These are phyloP conservation scores for Coturnix japonica DNA, from an alignment of 2,113 vertebrate species.

Conservation along the genomic window DNA sequence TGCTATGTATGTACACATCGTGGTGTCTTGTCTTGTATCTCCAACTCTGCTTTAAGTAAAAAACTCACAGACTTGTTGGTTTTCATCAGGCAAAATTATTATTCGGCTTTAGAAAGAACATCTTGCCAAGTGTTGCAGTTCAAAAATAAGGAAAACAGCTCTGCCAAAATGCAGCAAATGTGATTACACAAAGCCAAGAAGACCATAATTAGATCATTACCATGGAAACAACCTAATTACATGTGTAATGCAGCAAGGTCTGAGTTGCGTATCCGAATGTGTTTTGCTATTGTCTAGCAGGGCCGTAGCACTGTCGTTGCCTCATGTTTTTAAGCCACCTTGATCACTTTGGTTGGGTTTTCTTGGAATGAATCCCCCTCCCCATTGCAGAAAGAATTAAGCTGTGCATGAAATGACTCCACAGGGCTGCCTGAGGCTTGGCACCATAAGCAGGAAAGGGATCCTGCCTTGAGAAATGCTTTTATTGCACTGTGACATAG, in stretches of 20 bases:
- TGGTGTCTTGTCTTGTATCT: constrained; percentile 59
- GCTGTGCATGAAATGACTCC: constrained; percentile 24
- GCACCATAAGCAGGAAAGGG: background rate
- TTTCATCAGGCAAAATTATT: constrained; percentile 75
- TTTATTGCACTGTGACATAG: background rate
- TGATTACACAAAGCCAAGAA: constrained; percentile 84
- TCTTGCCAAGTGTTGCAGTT: constrained; percentile 81
- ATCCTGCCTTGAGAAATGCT: background rate
- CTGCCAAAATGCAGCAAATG: constrained; percentile 84
- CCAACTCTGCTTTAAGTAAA: constrained; percentile 69
- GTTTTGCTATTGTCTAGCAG: constrained; percentile 77
- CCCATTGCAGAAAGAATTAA: constrained; percentile 19
- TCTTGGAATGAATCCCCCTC: constrained; percentile 36
- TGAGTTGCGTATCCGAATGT: constrained; percentile 75
- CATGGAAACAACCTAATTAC: constrained; percentile 89
- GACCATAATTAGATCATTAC: constrained; percentile 87
- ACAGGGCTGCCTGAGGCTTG: background rate
- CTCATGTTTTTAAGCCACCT: constrained; percentile 60
- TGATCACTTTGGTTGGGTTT: constrained; percentile 54
- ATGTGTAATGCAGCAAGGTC: constrained; percentile 81
- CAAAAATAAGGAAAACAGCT: constrained; percentile 81
- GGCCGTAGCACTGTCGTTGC: constrained; percentile 47
- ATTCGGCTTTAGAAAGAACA: constrained; percentile 78
- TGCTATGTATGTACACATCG: background rate
- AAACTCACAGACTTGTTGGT: constrained; percentile 63